These are phyloP conservation scores for Pseudolycoriella hygida DNA, from an alignment of 2,888 invertebrate genomes.

Conservation along the genomic window DNA sequence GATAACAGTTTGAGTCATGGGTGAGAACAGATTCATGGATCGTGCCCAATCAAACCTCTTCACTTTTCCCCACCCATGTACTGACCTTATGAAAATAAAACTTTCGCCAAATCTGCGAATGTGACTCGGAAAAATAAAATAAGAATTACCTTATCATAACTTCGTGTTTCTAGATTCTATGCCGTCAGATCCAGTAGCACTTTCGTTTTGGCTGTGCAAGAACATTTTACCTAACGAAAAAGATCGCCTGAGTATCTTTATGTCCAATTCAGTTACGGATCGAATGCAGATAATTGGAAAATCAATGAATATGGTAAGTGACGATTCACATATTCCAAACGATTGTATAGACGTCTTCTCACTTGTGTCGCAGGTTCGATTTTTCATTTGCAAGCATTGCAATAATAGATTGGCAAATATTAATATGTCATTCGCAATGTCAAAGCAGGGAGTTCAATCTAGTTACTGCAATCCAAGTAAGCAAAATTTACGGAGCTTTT, in stretches of 20 bases:
- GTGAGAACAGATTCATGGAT: no score
- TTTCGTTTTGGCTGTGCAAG: conserved; percentile 68
- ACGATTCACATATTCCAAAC: not conserved
- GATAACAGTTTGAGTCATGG: no score
- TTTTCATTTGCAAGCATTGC: conserved; percentile 38
- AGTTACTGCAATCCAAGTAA: conserved; percentile 61
- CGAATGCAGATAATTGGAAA: conserved; percentile 34
- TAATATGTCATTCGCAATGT: conserved; percentile 61
- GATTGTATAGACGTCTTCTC: not conserved
- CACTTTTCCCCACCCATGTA: no score
- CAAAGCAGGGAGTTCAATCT: conserved; percentile 58
- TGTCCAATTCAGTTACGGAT: conserved; percentile 47
- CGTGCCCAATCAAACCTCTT: no score
- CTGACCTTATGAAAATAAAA: no score
- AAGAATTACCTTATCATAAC: no score
- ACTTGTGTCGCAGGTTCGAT: conserved; percentile 29
- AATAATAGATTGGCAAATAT: conserved; percentile 42
- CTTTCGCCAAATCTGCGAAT: no score
- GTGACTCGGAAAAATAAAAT: no score
- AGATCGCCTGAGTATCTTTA: conserved; percentile 42
- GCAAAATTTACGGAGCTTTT: conserved; percentile 4
- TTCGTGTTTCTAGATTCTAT: conserved; percentile 36
- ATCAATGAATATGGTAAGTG: conserved; percentile 19
- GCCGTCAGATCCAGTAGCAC: conserved; percentile 45
- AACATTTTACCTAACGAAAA: conserved; percentile 51